Evolutionary conservation across 1,140 invertebrate species (phyloP).

Genomic region (Mycetomoellerius zeteki): DNA sequence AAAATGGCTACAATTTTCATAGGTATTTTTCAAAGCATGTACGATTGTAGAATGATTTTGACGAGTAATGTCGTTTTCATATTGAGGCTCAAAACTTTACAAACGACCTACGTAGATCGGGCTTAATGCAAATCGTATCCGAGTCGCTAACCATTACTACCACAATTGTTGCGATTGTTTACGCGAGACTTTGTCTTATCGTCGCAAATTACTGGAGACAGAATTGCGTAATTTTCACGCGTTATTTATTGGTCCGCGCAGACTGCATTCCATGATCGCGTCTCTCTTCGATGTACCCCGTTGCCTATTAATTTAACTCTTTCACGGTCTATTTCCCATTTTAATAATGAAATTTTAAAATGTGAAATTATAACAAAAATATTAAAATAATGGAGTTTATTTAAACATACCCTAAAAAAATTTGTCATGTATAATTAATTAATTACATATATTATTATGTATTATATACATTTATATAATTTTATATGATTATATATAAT

Average conservation of each 20-base stretch:
- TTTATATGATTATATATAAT: too few relatives aligned
- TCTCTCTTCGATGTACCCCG: conserved; percentile 4
- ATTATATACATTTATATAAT: too few relatives aligned
- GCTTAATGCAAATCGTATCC: conserved; percentile 33
- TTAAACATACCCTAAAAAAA: too few relatives aligned
- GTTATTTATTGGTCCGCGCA: conserved; percentile 24
- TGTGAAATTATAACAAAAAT: not conserved
- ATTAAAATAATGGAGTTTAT: not conserved
- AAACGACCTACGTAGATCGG: too few relatives aligned
- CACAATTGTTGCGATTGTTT: conserved; percentile 9
- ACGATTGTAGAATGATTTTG: too few relatives aligned
- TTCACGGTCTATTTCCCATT: not conserved
- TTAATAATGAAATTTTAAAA: not conserved
- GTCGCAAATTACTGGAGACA: conserved; percentile 26
- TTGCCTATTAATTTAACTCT: not conserved
- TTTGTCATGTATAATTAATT: too few relatives aligned
- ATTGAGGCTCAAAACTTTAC: too few relatives aligned
- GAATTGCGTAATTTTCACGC: conserved; percentile 22
- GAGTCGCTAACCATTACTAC: conserved; percentile 28
- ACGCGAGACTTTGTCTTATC: conserved; percentile 33
- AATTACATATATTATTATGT: too few relatives aligned
- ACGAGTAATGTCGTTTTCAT: too few relatives aligned
- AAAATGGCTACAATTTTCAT: too few relatives aligned
- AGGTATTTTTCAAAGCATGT: too few relatives aligned
- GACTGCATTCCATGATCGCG: conserved; percentile 12